Conservation (phyloP, 2,888 invertebrate species). For the Panzeria rudis region DNA sequence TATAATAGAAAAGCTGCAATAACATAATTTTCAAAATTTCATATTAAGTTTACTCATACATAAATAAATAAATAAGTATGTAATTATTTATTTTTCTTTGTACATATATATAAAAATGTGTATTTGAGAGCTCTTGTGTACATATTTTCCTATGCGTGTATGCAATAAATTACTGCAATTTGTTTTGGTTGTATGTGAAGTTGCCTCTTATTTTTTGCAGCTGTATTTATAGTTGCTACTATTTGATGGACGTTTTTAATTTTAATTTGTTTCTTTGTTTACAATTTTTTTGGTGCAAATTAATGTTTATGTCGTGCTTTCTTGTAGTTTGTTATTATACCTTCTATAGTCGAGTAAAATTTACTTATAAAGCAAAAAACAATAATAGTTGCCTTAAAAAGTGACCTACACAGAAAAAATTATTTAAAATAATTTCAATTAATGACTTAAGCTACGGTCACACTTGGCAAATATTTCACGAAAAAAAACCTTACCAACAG, state of each 20-base stretch:
- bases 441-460: too few relatives aligned
- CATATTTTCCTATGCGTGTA: slow-evolving; percentile 49
- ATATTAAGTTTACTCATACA: neutral
- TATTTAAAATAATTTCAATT: too few relatives aligned
- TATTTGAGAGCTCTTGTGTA: neutral
- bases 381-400: slow-evolving; percentile 10
- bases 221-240: slow-evolving; percentile 46
- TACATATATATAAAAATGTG: neutral
- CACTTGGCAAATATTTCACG: too few relatives aligned
- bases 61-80: neutral
- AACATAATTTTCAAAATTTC: slow-evolving; percentile 10
- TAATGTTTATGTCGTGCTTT: slow-evolving; percentile 78
- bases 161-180: slow-evolving; percentile 79
- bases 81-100: neutral
- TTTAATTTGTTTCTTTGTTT: slow-evolving; percentile 58
- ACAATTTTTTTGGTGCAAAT: slow-evolving; percentile 74
- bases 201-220: neutral
- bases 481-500: too few relatives aligned
- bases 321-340: slow-evolving; percentile 71
- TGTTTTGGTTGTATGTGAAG: slow-evolving; percentile 72
- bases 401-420: too few relatives aligned
- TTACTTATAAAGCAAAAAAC: neutral
- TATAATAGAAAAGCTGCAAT: neutral
- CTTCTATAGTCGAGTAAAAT: slow-evolving; percentile 9
- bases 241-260: slow-evolving; percentile 75